These are phyloP conservation scores for Eumaeus atala DNA, from an alignment of 1,140 invertebrate species.

Conservation along the genomic window DNA sequence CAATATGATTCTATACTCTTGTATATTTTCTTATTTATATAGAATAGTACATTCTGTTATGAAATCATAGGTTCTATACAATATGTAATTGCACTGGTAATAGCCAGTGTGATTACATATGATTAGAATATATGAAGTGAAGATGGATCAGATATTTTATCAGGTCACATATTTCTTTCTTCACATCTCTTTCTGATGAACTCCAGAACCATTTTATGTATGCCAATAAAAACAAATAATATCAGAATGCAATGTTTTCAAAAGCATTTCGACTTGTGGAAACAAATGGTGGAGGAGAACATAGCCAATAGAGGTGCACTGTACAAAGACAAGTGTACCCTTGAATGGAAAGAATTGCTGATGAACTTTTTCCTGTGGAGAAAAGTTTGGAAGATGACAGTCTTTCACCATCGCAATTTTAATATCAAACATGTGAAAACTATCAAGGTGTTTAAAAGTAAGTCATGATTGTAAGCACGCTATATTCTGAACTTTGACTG, in stretches of 20 bases:
- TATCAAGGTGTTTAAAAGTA: slow-evolving; percentile 37
- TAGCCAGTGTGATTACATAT: too few species aligned
- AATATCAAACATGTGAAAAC: slow-evolving; percentile 22
- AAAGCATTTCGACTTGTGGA: slow-evolving; percentile 29
- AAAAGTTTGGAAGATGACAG: slow-evolving; percentile 19
- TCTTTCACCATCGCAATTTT: slow-evolving; percentile 14
- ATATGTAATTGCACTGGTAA: too few species aligned
- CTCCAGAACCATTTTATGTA: background rate
- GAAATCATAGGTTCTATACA: too few species aligned
- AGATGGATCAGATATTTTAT: too few species aligned
- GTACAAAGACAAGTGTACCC: slow-evolving; percentile 26
- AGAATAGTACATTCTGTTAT: too few species aligned
- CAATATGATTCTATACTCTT: too few species aligned
- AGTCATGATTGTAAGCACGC: background rate
- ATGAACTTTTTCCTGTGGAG: slow-evolving; percentile 27
- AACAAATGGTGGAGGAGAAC: slow-evolving; percentile 17
- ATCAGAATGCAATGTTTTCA: slow-evolving; percentile 3
- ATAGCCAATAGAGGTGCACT: slow-evolving; percentile 25
- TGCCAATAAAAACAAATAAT: background rate
- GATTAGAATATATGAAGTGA: too few species aligned
- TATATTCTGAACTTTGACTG: too few species aligned
- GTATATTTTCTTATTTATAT: too few species aligned
- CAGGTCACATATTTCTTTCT: too few species aligned
- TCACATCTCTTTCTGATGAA: too few species aligned
- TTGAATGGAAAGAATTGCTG: slow-evolving; percentile 24